phyloP scores from a whole-genome alignment of 2,797 vertebrate species.

The Poecilia wingei region DNA sequence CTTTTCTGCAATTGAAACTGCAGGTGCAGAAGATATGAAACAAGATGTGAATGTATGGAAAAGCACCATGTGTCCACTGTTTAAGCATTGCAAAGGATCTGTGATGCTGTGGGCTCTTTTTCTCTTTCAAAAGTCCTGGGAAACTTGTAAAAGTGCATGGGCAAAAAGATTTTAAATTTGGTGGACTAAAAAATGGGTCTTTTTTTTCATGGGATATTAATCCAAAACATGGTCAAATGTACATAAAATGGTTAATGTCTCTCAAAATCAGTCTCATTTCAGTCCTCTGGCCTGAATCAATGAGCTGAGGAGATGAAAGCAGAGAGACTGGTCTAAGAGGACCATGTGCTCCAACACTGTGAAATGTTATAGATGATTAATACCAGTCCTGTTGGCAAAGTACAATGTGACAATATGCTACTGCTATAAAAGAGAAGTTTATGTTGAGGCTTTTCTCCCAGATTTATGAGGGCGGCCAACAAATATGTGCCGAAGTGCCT shows the following conservation, averaged over 20 bases:
- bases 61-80: background rate
- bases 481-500: slow-evolving; percentile 2
- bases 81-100: background rate
- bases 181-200: background rate
- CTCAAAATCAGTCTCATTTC: background rate
- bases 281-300: background rate
- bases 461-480: background rate
- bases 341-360: background rate
- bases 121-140: background rate
- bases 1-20: background rate
- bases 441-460: background rate
- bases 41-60: background rate
- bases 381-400: background rate
- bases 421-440: background rate
- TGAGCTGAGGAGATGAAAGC: background rate
- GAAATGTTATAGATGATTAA: background rate
- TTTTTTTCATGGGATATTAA: background rate
- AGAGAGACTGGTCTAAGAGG: background rate
- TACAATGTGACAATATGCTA: background rate
- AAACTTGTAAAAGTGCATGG: background rate
- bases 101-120: background rate
- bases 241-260: background rate
- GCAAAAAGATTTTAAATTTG: background rate
- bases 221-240: background rate
- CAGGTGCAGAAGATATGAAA: background rate